A percentile compares a stretch with the other conserved stretches of the same genome.
Evolutionary conservation across 2,113 vertebrate genomes (phyloP).

Genomic region (Manacus vitellinus): DNA sequence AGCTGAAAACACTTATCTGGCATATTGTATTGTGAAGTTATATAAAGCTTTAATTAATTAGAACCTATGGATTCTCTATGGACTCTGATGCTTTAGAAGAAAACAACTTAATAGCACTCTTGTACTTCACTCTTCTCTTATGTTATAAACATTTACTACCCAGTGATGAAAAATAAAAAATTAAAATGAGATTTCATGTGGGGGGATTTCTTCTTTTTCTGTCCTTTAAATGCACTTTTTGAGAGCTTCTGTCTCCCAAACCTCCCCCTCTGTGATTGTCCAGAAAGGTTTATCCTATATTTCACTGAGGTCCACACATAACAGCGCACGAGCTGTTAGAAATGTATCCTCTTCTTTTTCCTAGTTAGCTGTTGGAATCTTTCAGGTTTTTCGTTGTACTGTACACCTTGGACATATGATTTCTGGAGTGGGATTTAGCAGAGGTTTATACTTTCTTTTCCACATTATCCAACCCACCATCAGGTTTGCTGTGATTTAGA

Average conservation of each 20-base stretch:
- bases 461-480: rapidly evolving
- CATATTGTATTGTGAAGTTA: background rate
- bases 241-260: background rate
- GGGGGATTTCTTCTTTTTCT: background rate
- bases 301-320: background rate
- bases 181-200: background rate
- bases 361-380: background rate
- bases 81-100: background rate
- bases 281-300: background rate
- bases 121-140: background rate
- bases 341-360: background rate
- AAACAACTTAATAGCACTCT: background rate
- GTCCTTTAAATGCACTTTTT: background rate
- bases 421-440: background rate
- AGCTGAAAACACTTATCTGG: background rate
- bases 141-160: background rate
- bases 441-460: background rate
- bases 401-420: background rate
- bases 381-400: rapidly evolving
- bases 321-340: background rate
- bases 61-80: background rate
- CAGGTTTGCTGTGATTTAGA: background rate
- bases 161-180: background rate
- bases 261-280: rapidly evolving
- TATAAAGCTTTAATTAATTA: background rate